These are phyloP conservation scores for Scolopax mira DNA, from an alignment of 2,113 vertebrate genomes.

Conservation along the genomic window DNA sequence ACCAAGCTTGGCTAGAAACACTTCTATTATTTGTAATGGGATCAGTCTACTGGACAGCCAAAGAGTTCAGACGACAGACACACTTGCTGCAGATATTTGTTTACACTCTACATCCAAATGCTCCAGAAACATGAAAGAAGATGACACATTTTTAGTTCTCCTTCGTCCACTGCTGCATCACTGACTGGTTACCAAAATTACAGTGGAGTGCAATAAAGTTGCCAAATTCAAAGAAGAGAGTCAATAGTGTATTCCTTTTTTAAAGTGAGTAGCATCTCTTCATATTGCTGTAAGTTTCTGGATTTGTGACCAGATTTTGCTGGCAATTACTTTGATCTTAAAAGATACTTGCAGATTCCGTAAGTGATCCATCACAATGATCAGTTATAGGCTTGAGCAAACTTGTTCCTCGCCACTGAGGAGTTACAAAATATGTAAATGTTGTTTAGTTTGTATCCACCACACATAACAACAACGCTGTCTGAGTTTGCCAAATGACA, in stretches of 20 bases:
- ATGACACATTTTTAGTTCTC: not conserved
- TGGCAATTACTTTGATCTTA: not conserved
- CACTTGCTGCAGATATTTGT: not conserved
- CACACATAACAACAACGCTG: not conserved
- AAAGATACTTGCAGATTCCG: not conserved
- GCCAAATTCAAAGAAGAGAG: not conserved
- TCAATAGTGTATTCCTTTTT: not conserved
- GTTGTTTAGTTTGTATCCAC: not conserved
- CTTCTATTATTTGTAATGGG: not conserved
- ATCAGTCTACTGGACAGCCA: not conserved
- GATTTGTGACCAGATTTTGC: constrained; percentile 1
- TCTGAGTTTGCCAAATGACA: not conserved
- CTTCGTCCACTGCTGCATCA: not conserved
- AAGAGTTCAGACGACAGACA: not conserved
- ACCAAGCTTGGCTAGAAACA: not conserved
- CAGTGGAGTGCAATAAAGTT: not conserved
- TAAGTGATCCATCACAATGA: constrained; percentile 12
- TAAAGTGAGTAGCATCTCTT: not conserved
- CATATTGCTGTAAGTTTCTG: not conserved
- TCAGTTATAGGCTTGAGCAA: not conserved
- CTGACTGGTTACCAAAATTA: not conserved
- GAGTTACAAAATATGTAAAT: constrained; percentile 31
- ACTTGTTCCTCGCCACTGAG: not conserved
- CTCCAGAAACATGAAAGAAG: not conserved
- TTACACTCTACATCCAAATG: not conserved